These are phyloP conservation scores for Petrophora chlorosata DNA, from an alignment of 2,888 invertebrate genomes.

Conservation along the genomic window DNA sequence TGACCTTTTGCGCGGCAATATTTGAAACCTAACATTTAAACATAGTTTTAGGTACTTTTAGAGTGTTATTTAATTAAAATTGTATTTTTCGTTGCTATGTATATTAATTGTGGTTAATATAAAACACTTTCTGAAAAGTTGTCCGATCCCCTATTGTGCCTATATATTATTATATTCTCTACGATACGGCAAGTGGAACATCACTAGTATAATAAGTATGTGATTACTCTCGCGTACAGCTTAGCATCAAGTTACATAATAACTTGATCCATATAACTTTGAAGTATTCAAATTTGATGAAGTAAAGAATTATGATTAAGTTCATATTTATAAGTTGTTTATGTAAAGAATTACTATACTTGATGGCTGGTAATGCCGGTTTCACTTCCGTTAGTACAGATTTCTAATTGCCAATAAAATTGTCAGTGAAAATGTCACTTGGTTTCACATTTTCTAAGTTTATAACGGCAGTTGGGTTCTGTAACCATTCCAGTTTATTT, in stretches of 20 bases:
- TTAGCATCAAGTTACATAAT: conserved; percentile 11
- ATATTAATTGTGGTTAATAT: no score
- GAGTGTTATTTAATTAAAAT: no score
- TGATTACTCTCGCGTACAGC: background rate
- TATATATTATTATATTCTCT: no score
- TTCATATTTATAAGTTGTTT: conserved; percentile 11
- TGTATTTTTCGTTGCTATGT: no score
- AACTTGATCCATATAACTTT: conserved; percentile 5
- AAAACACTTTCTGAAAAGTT: no score
- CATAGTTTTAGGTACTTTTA: no score
- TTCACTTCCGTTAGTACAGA: conserved; percentile 15
- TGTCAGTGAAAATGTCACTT: conserved; percentile 8
- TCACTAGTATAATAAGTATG: background rate
- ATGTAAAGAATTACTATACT: conserved; percentile 14
- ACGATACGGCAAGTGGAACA: no score
- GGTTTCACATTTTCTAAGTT: background rate
- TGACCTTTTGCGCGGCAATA: no score
- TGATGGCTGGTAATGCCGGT: conserved; percentile 5
- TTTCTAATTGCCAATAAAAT: conserved; percentile 18
- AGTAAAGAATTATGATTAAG: conserved; percentile 1
- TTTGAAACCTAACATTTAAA: no score
- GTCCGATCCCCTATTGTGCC: no score
- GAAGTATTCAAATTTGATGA: conserved; percentile 2
- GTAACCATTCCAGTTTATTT: no score
- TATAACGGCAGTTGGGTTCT: no score